Conservation (phyloP, 2,888 invertebrate species). For the Sturmia bella region DNA sequence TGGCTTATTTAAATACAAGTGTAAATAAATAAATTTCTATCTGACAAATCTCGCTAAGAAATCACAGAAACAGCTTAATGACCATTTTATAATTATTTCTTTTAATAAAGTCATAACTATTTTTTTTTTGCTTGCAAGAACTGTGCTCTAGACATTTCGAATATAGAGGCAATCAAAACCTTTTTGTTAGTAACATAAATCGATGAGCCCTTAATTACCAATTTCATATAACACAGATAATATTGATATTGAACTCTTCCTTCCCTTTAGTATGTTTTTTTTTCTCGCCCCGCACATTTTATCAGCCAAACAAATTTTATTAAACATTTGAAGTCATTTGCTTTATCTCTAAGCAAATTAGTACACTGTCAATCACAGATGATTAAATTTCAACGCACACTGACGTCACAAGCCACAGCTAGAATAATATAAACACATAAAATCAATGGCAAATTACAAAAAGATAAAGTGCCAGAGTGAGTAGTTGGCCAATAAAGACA, state of each 20-base stretch:
- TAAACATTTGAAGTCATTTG: conserved; percentile 54
- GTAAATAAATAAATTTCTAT: too few relatives aligned
- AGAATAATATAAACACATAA: not conserved
- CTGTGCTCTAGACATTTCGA: too few relatives aligned
- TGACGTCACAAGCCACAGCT: conserved; percentile 51
- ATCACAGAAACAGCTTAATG: too few relatives aligned
- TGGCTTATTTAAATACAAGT: too few relatives aligned
- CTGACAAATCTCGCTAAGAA: too few relatives aligned
- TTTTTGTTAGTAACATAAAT: too few relatives aligned
- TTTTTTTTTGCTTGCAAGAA: too few relatives aligned
- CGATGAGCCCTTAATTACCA: conserved; percentile 17
- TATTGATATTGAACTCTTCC: conserved; percentile 14
- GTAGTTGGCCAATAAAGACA: too few relatives aligned
- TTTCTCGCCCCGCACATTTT: not conserved
- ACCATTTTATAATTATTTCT: too few relatives aligned
- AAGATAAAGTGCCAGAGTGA: not conserved
- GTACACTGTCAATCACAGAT: conserved; percentile 56
- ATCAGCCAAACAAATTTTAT: conserved; percentile 51
- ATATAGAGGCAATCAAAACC: too few relatives aligned
- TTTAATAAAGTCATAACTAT: too few relatives aligned
- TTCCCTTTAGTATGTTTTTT: not conserved
- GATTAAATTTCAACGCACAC: conserved; percentile 59
- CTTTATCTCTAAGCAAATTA: conserved; percentile 61
- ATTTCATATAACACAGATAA: conserved; percentile 21
- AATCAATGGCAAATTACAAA: not conserved